Conservation (phyloP, 2,113 vertebrate genomes). For the Brachionichthys hirsutus region DNA sequence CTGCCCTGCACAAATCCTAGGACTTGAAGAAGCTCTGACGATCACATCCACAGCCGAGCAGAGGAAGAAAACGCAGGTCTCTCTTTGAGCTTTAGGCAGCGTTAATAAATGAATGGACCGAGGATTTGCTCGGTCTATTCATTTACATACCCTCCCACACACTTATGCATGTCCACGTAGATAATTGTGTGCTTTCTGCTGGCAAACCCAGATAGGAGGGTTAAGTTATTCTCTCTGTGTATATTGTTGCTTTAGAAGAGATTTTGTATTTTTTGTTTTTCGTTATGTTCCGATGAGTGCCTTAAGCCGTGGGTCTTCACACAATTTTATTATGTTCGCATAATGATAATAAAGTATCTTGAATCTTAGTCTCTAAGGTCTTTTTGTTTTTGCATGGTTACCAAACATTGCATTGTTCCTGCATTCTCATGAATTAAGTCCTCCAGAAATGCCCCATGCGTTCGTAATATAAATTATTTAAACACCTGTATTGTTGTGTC, state of each 20-base stretch:
- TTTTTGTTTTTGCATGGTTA: neutral
- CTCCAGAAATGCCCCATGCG: constrained; percentile 23
- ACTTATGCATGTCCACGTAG: constrained; percentile 24
- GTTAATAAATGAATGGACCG: constrained; percentile 19
- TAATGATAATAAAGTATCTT: too few relatives aligned
- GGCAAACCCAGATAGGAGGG: constrained; percentile 7
- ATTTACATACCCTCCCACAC: constrained; percentile 26
- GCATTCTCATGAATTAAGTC: neutral
- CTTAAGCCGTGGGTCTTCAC: too few relatives aligned
- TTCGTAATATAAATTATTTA: constrained; percentile 64
- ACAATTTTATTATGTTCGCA: too few relatives aligned
- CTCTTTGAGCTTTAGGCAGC: constrained; percentile 25
- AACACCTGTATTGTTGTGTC: constrained; percentile 69
- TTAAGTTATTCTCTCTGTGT: too few relatives aligned
- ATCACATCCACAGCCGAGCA: too few relatives aligned
- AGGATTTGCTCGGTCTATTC: neutral
- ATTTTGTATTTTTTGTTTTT: too few relatives aligned
- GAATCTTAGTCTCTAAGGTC: neutral
- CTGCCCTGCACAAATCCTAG: constrained; percentile 12
- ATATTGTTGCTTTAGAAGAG: too few relatives aligned
- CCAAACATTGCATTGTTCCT: constrained; percentile 1
- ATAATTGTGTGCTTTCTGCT: constrained; percentile 15
- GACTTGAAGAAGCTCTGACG: constrained; percentile 26
- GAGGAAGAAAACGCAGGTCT: constrained; percentile 12
- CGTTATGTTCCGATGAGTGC: too few relatives aligned